A percentile compares a stretch with the other conserved stretches of the same genome.
These are phyloP conservation scores for Agapetus fuscipes DNA, from an alignment of 2,888 invertebrate genomes.

Conservation along the genomic window DNA sequence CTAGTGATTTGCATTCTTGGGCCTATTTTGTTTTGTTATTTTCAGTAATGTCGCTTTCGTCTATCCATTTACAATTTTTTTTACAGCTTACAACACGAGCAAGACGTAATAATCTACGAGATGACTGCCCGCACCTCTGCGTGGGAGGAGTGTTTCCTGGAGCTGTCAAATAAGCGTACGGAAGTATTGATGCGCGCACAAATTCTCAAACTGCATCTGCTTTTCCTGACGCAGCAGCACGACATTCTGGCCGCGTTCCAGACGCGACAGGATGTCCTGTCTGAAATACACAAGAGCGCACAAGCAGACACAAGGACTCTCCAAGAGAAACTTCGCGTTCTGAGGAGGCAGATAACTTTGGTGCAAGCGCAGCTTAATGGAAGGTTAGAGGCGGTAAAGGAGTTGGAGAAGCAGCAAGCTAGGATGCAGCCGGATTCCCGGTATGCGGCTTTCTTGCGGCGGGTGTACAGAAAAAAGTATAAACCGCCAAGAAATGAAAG, in stretches of 20 bases:
- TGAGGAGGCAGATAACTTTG: slow-evolving; percentile 45
- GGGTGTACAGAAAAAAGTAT: slow-evolving; percentile 77
- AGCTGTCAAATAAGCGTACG: slow-evolving; percentile 47
- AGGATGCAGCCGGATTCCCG: slow-evolving; percentile 25
- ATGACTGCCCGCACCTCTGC: slow-evolving; percentile 49
- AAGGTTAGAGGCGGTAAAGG: slow-evolving; percentile 33
- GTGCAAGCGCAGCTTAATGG: background rate
- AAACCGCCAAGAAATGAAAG: slow-evolving; percentile 54
- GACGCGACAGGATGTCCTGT: slow-evolving; percentile 53
- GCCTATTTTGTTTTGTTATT: no score
- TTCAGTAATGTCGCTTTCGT: no score
- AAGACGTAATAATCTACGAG: slow-evolving; percentile 51
- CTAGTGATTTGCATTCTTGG: no score
- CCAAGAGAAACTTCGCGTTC: slow-evolving; percentile 39
- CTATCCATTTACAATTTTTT: no score
- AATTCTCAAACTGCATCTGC: slow-evolving; percentile 53
- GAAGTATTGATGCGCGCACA: slow-evolving; percentile 47
- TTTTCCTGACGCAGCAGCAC: slow-evolving; percentile 64
- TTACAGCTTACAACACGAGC: slow-evolving; percentile 49
- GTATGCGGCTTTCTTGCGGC: slow-evolving; percentile 66
- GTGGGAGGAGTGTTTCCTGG: slow-evolving; percentile 55
- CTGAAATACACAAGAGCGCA: no score
- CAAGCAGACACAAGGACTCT: no score
- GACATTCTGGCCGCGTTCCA: slow-evolving; percentile 65
- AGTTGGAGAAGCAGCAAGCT: slow-evolving; percentile 51